phyloP scores from a whole-genome alignment of 2,888 invertebrate species.

The Omphaloscelis lunosa region DNA sequence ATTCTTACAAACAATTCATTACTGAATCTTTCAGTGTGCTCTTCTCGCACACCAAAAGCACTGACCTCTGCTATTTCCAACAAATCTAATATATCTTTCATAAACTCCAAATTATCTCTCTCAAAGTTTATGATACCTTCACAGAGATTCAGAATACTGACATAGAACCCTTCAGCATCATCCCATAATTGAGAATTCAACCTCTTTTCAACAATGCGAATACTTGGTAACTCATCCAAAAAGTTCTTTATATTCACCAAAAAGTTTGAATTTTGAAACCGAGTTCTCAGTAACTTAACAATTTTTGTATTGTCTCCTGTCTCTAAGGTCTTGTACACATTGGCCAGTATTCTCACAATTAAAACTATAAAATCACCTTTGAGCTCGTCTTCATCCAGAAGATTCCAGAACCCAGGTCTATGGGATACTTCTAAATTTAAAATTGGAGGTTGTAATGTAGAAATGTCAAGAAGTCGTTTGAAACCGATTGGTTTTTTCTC shows the following conservation, averaged over 20 bases:
- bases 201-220: constrained; percentile 82
- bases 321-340: constrained; percentile 80
- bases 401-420: constrained; percentile 85
- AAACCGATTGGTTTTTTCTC: constrained; percentile 87
- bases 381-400: constrained; percentile 81
- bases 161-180: constrained; percentile 83
- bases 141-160: constrained; percentile 77
- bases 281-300: constrained; percentile 75
- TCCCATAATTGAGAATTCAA: constrained; percentile 85
- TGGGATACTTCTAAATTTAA: constrained; percentile 84
- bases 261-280: constrained; percentile 81
- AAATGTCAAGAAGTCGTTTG: constrained; percentile 84
- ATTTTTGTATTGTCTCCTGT: constrained; percentile 81
- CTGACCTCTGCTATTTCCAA: constrained; percentile 79
- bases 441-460: constrained; percentile 80
- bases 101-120: constrained; percentile 71
- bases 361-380: constrained; percentile 88
- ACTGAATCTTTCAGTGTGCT: constrained; percentile 85
- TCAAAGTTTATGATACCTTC: constrained; percentile 80
- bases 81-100: constrained; percentile 75
- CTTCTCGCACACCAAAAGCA: constrained; percentile 79
- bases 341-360: constrained; percentile 84
- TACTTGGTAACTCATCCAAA: constrained; percentile 77
- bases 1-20: constrained; percentile 84
- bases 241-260: constrained; percentile 79